Evolutionary conservation across 2,888 invertebrate species (phyloP).

Genomic region (Fragum sueziense): DNA sequence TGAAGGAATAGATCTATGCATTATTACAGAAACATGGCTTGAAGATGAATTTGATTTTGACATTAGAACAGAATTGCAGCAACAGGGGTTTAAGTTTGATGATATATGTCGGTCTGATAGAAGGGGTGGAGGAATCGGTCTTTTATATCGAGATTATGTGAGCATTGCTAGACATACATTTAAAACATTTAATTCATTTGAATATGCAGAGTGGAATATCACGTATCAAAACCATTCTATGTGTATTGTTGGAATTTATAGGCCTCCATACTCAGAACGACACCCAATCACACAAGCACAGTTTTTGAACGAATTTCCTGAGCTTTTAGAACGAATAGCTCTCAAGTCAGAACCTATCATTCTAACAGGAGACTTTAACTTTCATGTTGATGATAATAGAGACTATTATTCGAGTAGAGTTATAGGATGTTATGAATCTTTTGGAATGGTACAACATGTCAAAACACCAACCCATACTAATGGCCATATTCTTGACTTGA

Average conservation of each 20-base stretch:
- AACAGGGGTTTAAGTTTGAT: too few relatives aligned
- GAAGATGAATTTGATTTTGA: too few relatives aligned
- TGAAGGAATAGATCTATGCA: too few relatives aligned
- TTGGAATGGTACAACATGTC: constrained; percentile 33
- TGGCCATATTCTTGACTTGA: constrained; percentile 22
- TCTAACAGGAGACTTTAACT: too few relatives aligned
- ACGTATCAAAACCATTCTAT: constrained; percentile 4
- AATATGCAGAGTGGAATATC: constrained; percentile 7
- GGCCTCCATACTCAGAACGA: constrained; percentile 33
- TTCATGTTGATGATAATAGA: constrained; percentile 27
- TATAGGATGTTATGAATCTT: constrained; percentile 26
- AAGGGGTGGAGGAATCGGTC: too few relatives aligned
- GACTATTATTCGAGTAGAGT: constrained; percentile 37
- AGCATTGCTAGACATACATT: constrained; percentile 3
- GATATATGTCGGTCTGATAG: too few relatives aligned
- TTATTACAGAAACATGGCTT: too few relatives aligned
- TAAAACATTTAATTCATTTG: neutral
- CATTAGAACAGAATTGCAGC: too few relatives aligned
- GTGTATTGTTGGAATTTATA: constrained; percentile 31
- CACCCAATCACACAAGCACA: constrained; percentile 31
- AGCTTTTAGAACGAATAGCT: constrained; percentile 21
- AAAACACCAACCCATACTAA: constrained; percentile 17
- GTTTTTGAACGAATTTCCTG: constrained; percentile 33
- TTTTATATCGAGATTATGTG: too few relatives aligned
- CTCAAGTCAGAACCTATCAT: constrained; percentile 16